Evolutionary conservation across 2,888 invertebrate species (phyloP).

Genomic region (Aelia acuminata): DNA sequence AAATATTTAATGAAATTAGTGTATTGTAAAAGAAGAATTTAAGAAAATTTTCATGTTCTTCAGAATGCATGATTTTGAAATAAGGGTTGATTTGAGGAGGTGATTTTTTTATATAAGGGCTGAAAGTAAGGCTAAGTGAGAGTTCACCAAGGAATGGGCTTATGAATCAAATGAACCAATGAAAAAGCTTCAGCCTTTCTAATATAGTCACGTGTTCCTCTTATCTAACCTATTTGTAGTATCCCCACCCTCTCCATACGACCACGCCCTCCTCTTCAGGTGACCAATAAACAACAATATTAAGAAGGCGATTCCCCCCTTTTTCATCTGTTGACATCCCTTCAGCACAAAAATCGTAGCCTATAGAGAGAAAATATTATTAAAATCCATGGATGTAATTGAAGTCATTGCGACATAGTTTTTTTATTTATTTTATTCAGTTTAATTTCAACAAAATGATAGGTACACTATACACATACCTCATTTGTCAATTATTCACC

Average conservation of each 20-base stretch:
- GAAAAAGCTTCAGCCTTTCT: background rate
- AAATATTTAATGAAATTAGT: too few species aligned
- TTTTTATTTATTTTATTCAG: too few species aligned
- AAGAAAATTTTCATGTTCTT: too few species aligned
- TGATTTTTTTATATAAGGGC: background rate
- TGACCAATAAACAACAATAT: slow-evolving; percentile 9
- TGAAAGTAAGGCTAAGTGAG: background rate
- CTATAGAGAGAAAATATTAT: background rate
- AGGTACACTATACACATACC: too few species aligned
- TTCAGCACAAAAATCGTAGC: background rate
- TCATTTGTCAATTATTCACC: too few species aligned
- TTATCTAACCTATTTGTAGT: slow-evolving; percentile 8
- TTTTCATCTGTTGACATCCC: background rate
- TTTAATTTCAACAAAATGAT: too few species aligned
- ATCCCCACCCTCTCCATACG: background rate
- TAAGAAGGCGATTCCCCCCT: background rate
- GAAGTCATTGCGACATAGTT: too few species aligned
- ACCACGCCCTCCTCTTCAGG: background rate
- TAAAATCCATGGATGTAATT: background rate
- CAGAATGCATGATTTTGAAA: background rate
- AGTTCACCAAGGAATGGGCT: background rate
- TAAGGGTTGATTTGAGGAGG: background rate
- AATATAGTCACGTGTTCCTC: background rate
- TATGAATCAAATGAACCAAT: too few species aligned
- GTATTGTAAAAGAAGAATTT: too few species aligned